Evolutionary conservation across 2,888 invertebrate genomes (phyloP).

Genomic region (Xestia ashworthii): DNA sequence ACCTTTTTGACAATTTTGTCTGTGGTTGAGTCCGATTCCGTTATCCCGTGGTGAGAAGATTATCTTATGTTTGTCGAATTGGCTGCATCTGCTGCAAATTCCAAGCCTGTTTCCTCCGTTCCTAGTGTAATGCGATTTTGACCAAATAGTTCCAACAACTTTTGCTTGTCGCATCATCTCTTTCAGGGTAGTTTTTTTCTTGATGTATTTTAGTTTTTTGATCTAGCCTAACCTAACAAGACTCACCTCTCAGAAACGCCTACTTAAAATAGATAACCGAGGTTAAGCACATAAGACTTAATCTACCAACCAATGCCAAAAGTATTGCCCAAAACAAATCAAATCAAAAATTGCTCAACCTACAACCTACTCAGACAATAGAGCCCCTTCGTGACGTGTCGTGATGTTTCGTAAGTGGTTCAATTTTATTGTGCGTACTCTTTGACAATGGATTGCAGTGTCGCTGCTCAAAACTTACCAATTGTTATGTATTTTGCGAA

Average conservation of each 20-base stretch:
- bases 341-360: constrained; percentile 50
- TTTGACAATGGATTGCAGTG: constrained; percentile 75
- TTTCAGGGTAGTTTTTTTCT: not conserved
- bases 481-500: constrained; percentile 58
- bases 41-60: not conserved
- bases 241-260: not conserved
- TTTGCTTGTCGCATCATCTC: not conserved
- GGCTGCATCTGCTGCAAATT: not conserved
- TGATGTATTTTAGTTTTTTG: not conserved
- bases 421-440: constrained; percentile 69
- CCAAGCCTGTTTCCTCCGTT: not conserved
- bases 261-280: not conserved
- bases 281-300: constrained; percentile 1
- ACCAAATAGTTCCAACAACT: not conserved
- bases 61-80: not conserved
- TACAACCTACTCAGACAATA: constrained; percentile 56
- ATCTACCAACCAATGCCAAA: constrained; percentile 46
- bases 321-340: constrained; percentile 52
- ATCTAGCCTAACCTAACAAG: not conserved
- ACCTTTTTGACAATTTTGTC: not conserved
- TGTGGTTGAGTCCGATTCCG: not conserved
- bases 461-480: constrained; percentile 52
- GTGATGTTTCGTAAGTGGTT: constrained; percentile 50
- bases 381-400: constrained; percentile 58
- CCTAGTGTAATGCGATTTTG: too few species aligned